Conservation (phyloP, 1,140 invertebrate genomes). For the Acromyrmex echinatior region DNA sequence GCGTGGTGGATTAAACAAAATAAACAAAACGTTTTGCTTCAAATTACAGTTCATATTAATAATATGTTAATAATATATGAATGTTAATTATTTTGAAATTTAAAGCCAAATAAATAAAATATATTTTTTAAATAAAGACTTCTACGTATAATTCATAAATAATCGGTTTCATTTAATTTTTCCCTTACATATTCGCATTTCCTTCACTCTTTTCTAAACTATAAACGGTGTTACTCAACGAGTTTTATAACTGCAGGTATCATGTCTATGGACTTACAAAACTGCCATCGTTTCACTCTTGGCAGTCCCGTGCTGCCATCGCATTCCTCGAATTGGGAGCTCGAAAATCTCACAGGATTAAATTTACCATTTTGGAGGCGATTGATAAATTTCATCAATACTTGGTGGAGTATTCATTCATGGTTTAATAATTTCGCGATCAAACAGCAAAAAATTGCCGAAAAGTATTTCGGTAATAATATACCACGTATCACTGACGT, state of each 20-base stretch:
- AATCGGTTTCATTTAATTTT: too few relatives aligned
- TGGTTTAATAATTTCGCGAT: constrained; percentile 21
- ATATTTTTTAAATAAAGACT: too few relatives aligned
- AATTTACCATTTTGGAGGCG: constrained; percentile 64
- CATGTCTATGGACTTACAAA: constrained; percentile 40
- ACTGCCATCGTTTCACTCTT: constrained; percentile 34
- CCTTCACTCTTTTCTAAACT: too few relatives aligned
- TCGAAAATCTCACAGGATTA: constrained; percentile 3
- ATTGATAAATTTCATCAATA: constrained; percentile 49
- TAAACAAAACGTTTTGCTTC: too few relatives aligned
- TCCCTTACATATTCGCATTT: too few relatives aligned
- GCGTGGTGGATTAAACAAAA: too few relatives aligned
- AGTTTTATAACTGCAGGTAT: constrained; percentile 54
- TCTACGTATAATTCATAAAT: too few relatives aligned
- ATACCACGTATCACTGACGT: constrained; percentile 40
- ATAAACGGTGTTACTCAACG: background rate
- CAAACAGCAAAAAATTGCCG: constrained; percentile 34
- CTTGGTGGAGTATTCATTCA: constrained; percentile 36
- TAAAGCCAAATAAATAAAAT: too few relatives aligned
- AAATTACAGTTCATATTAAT: too few relatives aligned
- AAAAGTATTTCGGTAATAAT: constrained; percentile 48
- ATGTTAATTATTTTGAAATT: too few relatives aligned
- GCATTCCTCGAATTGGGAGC: constrained; percentile 73
- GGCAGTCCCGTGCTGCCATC: constrained; percentile 69
- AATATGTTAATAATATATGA: too few relatives aligned